These are phyloP conservation scores for Acanthacorydalis orientalis DNA, from an alignment of 2,888 invertebrate species.

Conservation along the genomic window DNA sequence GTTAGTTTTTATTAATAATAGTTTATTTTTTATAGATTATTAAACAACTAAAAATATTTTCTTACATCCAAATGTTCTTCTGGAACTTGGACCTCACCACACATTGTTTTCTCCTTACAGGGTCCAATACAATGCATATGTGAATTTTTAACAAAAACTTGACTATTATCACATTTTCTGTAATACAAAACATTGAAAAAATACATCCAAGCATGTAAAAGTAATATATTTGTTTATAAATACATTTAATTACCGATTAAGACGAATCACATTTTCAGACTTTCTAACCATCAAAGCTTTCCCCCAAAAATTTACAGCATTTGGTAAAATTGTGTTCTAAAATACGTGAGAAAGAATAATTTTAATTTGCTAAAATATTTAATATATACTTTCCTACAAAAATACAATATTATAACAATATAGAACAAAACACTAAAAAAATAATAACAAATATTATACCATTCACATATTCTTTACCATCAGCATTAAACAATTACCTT, in stretches of 20 bases:
- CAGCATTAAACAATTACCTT: too few species aligned
- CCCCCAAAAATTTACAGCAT: slow-evolving; percentile 90
- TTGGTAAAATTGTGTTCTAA: slow-evolving; percentile 75
- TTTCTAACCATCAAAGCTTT: slow-evolving; percentile 76
- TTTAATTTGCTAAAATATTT: slow-evolving; percentile 2
- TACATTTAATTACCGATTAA: slow-evolving; percentile 56
- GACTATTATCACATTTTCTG: slow-evolving; percentile 78
- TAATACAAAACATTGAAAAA: slow-evolving; percentile 13
- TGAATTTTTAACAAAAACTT: slow-evolving; percentile 71
- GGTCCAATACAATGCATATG: slow-evolving; percentile 75
- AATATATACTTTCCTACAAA: too few species aligned
- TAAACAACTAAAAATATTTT: slow-evolving; percentile 11
- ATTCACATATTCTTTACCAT: too few species aligned
- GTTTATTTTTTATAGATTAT: too few species aligned
- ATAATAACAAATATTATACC: too few species aligned
- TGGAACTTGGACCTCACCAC: slow-evolving; percentile 91
- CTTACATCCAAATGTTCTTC: slow-evolving; percentile 84
- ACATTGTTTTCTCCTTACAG: slow-evolving; percentile 74
- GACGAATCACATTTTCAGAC: slow-evolving; percentile 67
- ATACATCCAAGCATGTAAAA: background rate
- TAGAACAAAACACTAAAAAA: too few species aligned
- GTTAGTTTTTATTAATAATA: background rate
- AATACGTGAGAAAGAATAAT: slow-evolving; percentile 18
- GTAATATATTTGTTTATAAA: slow-evolving; percentile 19
- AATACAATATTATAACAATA: too few species aligned